Evolutionary conservation across 92 coral and sea anemone genomes (phyloP), one percentile per base, ranked within the genome.

Genomic region (Siderastrea siderea): DNA sequence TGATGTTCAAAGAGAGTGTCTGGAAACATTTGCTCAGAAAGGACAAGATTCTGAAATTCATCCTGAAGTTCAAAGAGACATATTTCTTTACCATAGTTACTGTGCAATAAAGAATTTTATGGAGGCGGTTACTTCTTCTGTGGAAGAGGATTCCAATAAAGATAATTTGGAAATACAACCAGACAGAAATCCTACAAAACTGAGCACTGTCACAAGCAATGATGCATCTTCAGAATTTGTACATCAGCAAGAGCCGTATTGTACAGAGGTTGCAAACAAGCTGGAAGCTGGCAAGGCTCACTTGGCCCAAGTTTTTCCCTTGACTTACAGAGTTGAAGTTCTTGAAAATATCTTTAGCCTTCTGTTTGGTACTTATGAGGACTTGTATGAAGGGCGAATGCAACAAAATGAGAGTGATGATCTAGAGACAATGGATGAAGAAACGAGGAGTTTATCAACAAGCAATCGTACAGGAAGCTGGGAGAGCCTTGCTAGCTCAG

Each of bases 311-410:
- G 96, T 98, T 4, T 95, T 87, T 67, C 99, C 99, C 10, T 75
- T 98, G 69, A 91, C 98, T 1, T 98, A 94, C 85, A 82, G 99
- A 63, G 94, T 94, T 47, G 99, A 98, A 81, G 75, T 98, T 68
- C 87, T 98, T 7, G 99, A 98, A 86, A 86, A 98, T 58, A 89
- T 95, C 66, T 98, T 98, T 60, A 94, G 99, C 78, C 93, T 98
- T 67, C 74, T 98, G 19, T 98, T 98, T 98, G 90, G 93, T 7
- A 96, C 98, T 63, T 92, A 92, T 53, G 98, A 96, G 71, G 98
- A 98, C 61, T 87, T 98, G 44, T 91, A 90, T 55, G 95, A 93
- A 13, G 95, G 96, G 38, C 72, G 82, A 64, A 81, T 86, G 0
- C 98, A 91, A 51, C 91, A 94, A 75, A 91, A 75, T 74, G 99